Evolutionary conservation across 2,888 invertebrate genomes (phyloP).

Genomic region (Chydorus sphaericus): DNA sequence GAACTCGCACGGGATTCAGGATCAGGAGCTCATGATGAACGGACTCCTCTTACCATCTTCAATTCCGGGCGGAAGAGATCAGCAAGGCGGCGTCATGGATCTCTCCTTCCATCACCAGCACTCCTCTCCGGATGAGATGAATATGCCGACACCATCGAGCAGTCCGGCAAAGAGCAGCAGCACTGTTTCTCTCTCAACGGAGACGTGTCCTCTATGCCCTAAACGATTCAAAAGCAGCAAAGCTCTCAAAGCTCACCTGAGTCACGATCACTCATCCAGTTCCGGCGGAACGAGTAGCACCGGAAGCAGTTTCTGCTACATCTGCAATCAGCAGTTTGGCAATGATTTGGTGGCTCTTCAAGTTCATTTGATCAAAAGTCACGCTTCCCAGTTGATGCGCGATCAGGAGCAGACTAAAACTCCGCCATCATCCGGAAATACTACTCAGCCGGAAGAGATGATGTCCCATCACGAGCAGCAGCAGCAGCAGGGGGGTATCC

Average conservation of each 20-base stretch:
- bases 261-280: constrained; percentile 64
- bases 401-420: not conserved
- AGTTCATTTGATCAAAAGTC: constrained; percentile 33
- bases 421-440: constrained; percentile 20
- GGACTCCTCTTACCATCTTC: not conserved
- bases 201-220: constrained; percentile 71
- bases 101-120: constrained; percentile 20
- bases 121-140: constrained; percentile 4
- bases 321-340: constrained; percentile 30
- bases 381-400: constrained; percentile 20
- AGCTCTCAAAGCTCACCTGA: constrained; percentile 71
- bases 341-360: constrained; percentile 29
- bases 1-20: constrained; percentile 91
- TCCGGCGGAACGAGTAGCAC: constrained; percentile 24
- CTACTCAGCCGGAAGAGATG: constrained; percentile 33
- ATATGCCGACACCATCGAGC: not conserved
- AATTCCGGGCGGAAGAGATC: no score
- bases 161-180: constrained; percentile 18
- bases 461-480: no score
- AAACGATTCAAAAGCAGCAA: constrained; percentile 75
- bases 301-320: constrained; percentile 25
- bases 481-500: constrained; percentile 25
- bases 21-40: constrained; percentile 36
- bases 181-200: constrained; percentile 30
- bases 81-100: constrained; percentile 18